Evolutionary conservation across 2,797 vertebrate genomes (phyloP).

Genomic region (Amblyopsis hoosieri): DNA sequence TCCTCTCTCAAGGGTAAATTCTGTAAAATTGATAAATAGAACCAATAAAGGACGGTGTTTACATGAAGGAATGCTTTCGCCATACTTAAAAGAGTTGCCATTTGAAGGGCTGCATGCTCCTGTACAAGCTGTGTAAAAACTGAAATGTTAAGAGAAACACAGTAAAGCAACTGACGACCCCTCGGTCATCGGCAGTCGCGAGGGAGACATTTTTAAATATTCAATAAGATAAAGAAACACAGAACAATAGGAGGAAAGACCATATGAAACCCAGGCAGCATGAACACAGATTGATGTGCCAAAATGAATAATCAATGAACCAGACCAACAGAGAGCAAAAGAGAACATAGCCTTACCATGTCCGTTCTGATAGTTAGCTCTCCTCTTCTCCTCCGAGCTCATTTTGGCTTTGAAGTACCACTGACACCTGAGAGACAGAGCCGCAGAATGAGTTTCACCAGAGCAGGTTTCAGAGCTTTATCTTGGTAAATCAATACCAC

Average conservation of each 20-base stretch:
- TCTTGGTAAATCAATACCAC: not conserved
- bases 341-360: constrained; percentile 75
- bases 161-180: not conserved
- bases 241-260: not conserved
- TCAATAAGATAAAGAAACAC: no score
- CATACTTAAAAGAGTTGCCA: not conserved
- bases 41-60: constrained; percentile 10
- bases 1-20: not conserved
- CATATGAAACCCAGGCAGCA: not conserved
- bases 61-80: not conserved
- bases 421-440: constrained; percentile 83
- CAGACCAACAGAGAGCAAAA: not conserved
- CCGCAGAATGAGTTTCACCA: constrained; percentile 8
- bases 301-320: not conserved
- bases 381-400: constrained; percentile 93
- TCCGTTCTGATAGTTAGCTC: constrained; percentile 87
- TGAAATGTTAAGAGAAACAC: not conserved
- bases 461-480: not conserved
- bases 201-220: no score
- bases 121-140: not conserved
- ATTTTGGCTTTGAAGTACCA: constrained; percentile 98
- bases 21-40: constrained; percentile 5
- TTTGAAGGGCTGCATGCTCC: constrained; percentile 5
- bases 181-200: no score
- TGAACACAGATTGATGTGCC: not conserved